Conservation (phyloP, 2,113 vertebrate species). For the Zosterops japonicus region DNA sequence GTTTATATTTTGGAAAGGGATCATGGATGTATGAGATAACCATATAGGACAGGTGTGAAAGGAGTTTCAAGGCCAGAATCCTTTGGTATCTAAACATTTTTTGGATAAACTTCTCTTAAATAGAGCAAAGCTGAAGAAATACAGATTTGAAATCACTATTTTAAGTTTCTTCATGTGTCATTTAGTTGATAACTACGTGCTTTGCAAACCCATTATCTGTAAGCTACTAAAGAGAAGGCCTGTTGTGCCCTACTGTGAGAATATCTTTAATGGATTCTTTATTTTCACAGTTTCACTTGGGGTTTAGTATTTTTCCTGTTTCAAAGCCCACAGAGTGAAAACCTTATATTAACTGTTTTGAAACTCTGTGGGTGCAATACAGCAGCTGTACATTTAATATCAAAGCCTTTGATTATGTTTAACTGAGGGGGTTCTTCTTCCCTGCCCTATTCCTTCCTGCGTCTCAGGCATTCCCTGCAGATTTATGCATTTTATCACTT, state of each 20-base stretch:
- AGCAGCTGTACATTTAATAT: slow-evolving; percentile 30
- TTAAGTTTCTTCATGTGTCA: slow-evolving; percentile 34
- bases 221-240: slow-evolving; percentile 1
- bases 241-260: slow-evolving; percentile 37
- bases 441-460: background rate
- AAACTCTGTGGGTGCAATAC: slow-evolving; percentile 13
- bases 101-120: background rate
- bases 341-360: slow-evolving; percentile 14
- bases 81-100: background rate
- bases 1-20: background rate
- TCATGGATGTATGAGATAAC: background rate
- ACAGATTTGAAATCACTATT: slow-evolving; percentile 24
- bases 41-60: background rate
- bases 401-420: slow-evolving; percentile 37
- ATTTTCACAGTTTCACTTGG: background rate
- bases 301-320: slow-evolving; percentile 14
- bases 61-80: background rate
- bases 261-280: slow-evolving; percentile 55
- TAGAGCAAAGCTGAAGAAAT: slow-evolving; percentile 17
- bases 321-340: slow-evolving; percentile 16
- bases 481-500: slow-evolving; percentile 28
- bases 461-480: background rate
- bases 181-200: slow-evolving; percentile 16
- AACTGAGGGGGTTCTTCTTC: slow-evolving; percentile 25
- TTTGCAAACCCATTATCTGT: slow-evolving; percentile 19